Evolutionary conservation across 2,888 invertebrate species (phyloP).

Genomic region (Drymonia ruficornis): DNA sequence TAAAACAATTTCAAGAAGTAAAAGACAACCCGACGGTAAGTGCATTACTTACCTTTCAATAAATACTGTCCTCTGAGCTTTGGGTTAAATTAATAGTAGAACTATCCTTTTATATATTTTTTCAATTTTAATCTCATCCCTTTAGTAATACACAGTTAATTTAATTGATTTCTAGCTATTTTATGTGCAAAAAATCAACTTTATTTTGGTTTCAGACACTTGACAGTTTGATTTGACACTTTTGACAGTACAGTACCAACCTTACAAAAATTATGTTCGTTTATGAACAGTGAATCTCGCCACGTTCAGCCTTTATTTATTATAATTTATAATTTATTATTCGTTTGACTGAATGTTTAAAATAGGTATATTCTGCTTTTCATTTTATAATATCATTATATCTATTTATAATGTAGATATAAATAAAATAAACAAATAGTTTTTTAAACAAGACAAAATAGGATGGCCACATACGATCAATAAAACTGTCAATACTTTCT

Average conservation of each 20-base stretch:
- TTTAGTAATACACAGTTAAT: background rate
- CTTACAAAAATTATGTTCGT: no score
- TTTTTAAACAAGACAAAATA: background rate
- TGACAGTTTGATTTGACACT: background rate
- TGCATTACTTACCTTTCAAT: constrained; percentile 47
- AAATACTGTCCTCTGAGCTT: constrained; percentile 3
- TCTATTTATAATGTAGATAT: no score
- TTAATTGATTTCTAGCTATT: background rate
- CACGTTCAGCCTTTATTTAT: no score
- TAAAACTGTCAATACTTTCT: background rate
- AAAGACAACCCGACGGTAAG: constrained; percentile 94
- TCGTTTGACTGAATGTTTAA: no score
- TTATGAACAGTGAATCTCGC: no score
- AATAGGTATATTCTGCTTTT: no score
- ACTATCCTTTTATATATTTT: background rate
- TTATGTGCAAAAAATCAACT: background rate
- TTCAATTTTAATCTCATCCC: background rate
- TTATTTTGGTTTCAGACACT: background rate
- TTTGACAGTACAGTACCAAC: background rate
- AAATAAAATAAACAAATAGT: no score
- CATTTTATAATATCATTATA: no score
- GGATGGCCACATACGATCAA: background rate
- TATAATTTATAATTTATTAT: no score
- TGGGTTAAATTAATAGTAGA: background rate
- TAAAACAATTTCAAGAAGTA: constrained; percentile 96